Evolutionary conservation across 2,797 vertebrate species (phyloP).

Genomic region (Spheniscus humboldti): DNA sequence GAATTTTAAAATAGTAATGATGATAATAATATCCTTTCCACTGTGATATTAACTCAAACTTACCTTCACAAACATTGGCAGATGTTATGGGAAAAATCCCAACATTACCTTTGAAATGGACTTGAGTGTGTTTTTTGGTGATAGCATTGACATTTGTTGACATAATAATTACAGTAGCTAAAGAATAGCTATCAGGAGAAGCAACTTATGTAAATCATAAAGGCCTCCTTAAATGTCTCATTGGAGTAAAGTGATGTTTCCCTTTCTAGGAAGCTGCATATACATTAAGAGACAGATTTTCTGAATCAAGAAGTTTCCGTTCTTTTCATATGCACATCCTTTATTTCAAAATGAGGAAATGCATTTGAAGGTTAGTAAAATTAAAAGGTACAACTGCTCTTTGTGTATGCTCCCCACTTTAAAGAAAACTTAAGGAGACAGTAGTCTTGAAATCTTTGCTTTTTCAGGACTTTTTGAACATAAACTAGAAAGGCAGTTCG

Average conservation of each 20-base stretch:
- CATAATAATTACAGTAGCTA: not conserved
- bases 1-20: not conserved
- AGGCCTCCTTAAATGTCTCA: not conserved
- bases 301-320: not conserved
- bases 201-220: not conserved
- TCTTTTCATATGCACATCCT: not conserved
- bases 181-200: not conserved
- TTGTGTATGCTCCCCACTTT: not conserved
- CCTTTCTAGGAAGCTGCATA: not conserved
- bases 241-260: not conserved
- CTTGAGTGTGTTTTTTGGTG: not conserved
- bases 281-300: not conserved
- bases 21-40: not conserved
- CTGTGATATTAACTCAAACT: not conserved
- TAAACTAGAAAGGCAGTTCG: not conserved
- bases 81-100: not conserved
- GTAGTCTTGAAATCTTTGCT: not conserved
- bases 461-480: not conserved
- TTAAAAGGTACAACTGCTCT: not conserved
- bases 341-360: not conserved
- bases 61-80: not conserved
- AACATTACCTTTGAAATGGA: not conserved
- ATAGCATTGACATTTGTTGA: not conserved
- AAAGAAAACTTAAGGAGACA: not conserved
- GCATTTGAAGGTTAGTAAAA: not conserved